These are phyloP conservation scores for Urocolius indicus DNA, from an alignment of 2,113 vertebrate species.

Conservation along the genomic window DNA sequence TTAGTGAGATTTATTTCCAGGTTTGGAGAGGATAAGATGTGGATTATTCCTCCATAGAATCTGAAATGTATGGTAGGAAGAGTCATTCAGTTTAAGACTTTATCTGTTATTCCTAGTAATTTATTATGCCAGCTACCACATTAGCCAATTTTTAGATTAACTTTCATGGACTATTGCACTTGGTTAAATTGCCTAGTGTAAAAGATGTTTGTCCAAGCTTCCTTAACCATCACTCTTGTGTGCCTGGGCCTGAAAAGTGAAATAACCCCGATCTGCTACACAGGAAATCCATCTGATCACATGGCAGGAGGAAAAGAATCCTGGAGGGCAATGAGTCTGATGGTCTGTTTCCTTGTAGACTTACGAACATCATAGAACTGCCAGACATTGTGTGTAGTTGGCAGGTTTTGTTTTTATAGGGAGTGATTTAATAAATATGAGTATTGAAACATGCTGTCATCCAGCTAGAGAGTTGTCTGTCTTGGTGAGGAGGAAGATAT, in stretches of 20 bases:
- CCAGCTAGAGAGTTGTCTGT: not conserved
- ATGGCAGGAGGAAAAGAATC: not conserved
- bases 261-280: not conserved
- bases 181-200: not conserved
- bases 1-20: not conserved
- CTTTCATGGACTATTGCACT: not conserved
- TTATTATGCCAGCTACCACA: not conserved
- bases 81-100: not conserved
- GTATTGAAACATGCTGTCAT: constrained; percentile 13
- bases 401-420: constrained; percentile 24
- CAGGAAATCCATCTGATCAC: not conserved
- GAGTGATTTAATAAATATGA: constrained; percentile 14
- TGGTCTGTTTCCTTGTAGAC: not conserved
- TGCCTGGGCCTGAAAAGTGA: not conserved
- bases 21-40: not conserved
- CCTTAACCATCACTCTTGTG: not conserved
- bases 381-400: not conserved
- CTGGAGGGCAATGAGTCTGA: not conserved
- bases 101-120: not conserved
- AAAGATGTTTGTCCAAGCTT: not conserved
- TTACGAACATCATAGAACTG: not conserved
- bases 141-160: not conserved
- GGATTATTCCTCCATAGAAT: not conserved
- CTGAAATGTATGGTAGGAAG: not conserved
- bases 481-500: not conserved